phyloP scores from a whole-genome alignment of 2,113 vertebrate species.

The Colinus virginianus region DNA sequence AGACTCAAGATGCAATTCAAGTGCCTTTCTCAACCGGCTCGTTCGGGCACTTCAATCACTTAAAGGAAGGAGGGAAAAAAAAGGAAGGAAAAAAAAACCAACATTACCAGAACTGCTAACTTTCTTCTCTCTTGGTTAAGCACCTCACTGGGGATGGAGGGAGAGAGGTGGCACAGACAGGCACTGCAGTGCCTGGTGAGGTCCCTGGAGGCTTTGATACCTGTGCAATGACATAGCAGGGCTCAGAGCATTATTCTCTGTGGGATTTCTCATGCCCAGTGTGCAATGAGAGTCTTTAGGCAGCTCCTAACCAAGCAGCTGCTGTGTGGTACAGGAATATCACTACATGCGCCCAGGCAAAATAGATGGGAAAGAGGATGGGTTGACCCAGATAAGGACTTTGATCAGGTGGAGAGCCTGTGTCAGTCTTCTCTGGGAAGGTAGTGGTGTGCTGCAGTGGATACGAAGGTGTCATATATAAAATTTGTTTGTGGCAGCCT shows the following conservation, averaged over 20 bases:
- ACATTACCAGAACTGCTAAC: neutral
- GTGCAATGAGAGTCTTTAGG: neutral
- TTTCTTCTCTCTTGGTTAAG: neutral
- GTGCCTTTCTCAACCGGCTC: neutral
- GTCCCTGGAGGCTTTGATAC: conserved; percentile 30
- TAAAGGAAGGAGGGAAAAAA: neutral
- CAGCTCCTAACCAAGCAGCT: neutral
- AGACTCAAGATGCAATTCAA: conserved; percentile 51
- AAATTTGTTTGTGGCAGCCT: neutral
- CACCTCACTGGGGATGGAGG: neutral
- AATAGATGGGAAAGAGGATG: neutral
- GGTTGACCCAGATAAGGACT: neutral
- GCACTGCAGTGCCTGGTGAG: neutral
- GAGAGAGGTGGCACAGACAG: neutral
- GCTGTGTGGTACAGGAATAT: neutral
- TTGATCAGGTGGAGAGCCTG: neutral
- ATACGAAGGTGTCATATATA: neutral
- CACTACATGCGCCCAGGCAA: neutral
- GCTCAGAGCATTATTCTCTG: too few species aligned
- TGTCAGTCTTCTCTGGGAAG: neutral
- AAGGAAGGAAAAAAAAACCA: neutral
- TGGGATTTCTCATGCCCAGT: neutral
- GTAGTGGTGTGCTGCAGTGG: rapidly evolving
- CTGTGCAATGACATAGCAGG: neutral
- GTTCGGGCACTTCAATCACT: neutral